Evolutionary conservation across 64 coral and sea anemone genomes (phyloP), one percentile per base, ranked within the genome.

Genomic region (Montipora efflorescens): DNA sequence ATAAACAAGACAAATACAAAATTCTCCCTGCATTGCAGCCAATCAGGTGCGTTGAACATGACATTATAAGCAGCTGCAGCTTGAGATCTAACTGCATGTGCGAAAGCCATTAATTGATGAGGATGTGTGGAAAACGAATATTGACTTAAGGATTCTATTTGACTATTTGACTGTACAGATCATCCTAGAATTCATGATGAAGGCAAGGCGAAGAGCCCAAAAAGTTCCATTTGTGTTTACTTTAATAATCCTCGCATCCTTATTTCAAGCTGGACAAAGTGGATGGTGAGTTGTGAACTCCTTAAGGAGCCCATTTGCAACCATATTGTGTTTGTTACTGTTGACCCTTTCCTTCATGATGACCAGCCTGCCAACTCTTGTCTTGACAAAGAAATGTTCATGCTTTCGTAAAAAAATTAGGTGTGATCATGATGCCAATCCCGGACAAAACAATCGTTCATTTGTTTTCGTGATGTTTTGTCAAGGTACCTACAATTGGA

Each of bases 261-360:
- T 80, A 49, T 93, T 93, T 75, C 92, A 93, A 66, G 84, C 84
- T 19, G 92, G 92, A 43, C 92, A 93, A 53, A 76, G 83, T 59
- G 76, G 79, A 51, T 93, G 92, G 92, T 93, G 64, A 88, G 84
- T 79, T n/a, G 12, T 44, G 45, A 84, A 19, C 36, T 9, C 22
- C 66, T 72, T 50, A 8, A 22, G 20, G 43, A 15, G 14, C 7
- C 36, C 81, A 67, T 16, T 62, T n/a, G 81, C 18, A 14, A 8
- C 64, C 59, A 72, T 15, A n/a, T 71, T 86, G 64, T 86, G 46
- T 49, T 45, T 48, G 12, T 86, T 47, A 14, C 36, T 36, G 81
- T 18, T 66, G 15, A 18, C 59, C 57, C 47, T 84, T 84, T 84
- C 81, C 81, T 46, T 84, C 59, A 14, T 67, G 18, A 14, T 16